Evolutionary conservation across 1,140 invertebrate species (phyloP).

Genomic region (Centruroides vittatus): DNA sequence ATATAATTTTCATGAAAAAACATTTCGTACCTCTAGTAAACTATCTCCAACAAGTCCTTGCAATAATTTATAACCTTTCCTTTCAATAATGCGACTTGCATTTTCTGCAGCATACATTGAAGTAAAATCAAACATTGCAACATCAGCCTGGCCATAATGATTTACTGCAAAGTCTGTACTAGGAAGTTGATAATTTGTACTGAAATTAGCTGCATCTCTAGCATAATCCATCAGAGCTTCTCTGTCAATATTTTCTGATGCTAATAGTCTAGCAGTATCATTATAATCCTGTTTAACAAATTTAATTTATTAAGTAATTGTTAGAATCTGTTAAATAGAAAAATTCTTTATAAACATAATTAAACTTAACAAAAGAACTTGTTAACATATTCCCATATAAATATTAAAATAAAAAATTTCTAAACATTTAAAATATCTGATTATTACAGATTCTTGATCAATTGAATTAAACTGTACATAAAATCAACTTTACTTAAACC

Average conservation of each 20-base stretch:
- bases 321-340: too few species aligned
- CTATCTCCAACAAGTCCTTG: conserved; percentile 90
- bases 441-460: too few species aligned
- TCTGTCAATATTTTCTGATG: conserved; percentile 78
- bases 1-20: background rate
- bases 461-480: too few species aligned
- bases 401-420: too few species aligned
- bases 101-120: conserved; percentile 97
- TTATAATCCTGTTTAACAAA: conserved; percentile 52
- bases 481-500: too few species aligned
- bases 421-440: too few species aligned
- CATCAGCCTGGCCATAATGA: conserved; percentile 93
- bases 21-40: conserved; percentile 58
- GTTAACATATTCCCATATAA: too few species aligned
- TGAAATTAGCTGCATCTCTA: conserved; percentile 87
- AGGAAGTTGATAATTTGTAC: conserved; percentile 72
- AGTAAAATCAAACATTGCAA: conserved; percentile 99
- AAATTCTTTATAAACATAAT: too few species aligned
- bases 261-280: conserved; percentile 75
- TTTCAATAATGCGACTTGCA: conserved; percentile 64
- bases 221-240: conserved; percentile 82
- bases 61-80: conserved; percentile 60
- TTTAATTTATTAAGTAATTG: too few species aligned
- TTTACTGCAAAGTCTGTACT: conserved; percentile 91
- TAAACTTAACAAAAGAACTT: too few species aligned